Percentiles rank a stretch among this genome's conserved stretches.
Conservation (phyloP, 2,888 invertebrate genomes). For the Hypomecis atomaria region DNA sequence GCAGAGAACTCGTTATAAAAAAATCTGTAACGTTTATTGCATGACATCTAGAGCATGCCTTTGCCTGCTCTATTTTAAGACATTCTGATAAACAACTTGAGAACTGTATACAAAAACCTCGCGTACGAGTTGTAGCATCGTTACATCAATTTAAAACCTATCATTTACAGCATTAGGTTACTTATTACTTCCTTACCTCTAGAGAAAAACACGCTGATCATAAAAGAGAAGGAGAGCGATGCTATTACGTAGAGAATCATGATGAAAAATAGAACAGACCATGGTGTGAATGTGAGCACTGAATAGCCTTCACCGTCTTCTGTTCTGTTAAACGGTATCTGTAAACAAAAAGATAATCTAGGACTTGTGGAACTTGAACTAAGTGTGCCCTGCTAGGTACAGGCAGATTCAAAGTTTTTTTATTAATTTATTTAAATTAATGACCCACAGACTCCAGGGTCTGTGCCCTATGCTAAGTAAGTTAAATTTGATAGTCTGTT, state of each 20-base stretch:
- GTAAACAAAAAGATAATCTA: conserved; percentile 33
- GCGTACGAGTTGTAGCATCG: background rate
- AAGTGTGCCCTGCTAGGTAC: too few relatives aligned
- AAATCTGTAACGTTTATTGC: background rate
- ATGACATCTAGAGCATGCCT: background rate
- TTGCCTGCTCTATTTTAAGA: conserved; percentile 10
- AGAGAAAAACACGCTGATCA: conserved; percentile 91
- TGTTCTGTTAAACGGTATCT: conserved; percentile 82
- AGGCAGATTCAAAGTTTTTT: too few relatives aligned
- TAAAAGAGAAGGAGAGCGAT: conserved; percentile 90
- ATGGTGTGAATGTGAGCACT: conserved; percentile 88
- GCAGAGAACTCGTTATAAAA: conserved; percentile 9
- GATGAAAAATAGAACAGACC: conserved; percentile 88
- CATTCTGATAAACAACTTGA: conserved; percentile 11
- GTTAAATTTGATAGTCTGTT: too few relatives aligned
- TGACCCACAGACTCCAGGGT: too few relatives aligned
- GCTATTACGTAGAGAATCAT: conserved; percentile 89
- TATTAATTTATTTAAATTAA: too few relatives aligned
- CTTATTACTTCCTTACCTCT: conserved; percentile 83
- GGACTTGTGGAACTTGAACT: background rate
- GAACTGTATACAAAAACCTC: conserved; percentile 5
- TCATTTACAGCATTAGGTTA: conserved; percentile 1
- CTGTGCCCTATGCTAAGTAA: too few relatives aligned
- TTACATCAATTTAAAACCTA: background rate
- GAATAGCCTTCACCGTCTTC: conserved; percentile 74